A percentile compares a stretch with the other conserved stretches of the same genome.
These are phyloP conservation scores for Argyrosomus regius DNA, from an alignment of 2,797 vertebrate species.

Conservation along the genomic window DNA sequence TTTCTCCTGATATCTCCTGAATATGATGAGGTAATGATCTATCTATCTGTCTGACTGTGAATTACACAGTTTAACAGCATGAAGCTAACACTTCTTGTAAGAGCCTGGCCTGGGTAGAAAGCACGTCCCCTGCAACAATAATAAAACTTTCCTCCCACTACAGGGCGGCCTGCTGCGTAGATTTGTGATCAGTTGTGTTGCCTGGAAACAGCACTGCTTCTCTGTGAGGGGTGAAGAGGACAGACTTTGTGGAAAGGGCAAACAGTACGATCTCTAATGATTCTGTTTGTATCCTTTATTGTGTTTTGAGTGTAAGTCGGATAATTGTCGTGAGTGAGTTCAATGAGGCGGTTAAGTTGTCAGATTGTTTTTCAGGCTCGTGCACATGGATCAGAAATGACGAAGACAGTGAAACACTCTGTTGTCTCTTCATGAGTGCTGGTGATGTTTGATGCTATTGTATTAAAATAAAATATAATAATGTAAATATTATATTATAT, in stretches of 20 bases:
- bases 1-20: neutral
- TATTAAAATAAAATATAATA: no score
- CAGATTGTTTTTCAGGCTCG: neutral
- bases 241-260: conserved; percentile 44
- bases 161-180: conserved; percentile 48
- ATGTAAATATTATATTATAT: no score
- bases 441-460: no score
- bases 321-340: neutral
- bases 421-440: no score
- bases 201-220: conserved; percentile 60
- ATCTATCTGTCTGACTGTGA: neutral
- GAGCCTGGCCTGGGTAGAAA: conserved; percentile 5
- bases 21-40: neutral
- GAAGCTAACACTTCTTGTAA: neutral
- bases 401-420: neutral
- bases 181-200: conserved; percentile 58
- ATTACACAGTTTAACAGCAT: neutral
- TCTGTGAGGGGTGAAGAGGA: conserved; percentile 35
- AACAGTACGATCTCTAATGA: conserved; percentile 26
- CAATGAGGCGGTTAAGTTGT: neutral
- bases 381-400: neutral
- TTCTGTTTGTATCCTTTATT: neutral
- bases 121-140: conserved; percentile 16
- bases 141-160: conserved; percentile 52
- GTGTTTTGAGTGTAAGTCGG: neutral